Evolutionary conservation across 1,140 invertebrate genomes (phyloP).

Genomic region (Magallana gigas): DNA sequence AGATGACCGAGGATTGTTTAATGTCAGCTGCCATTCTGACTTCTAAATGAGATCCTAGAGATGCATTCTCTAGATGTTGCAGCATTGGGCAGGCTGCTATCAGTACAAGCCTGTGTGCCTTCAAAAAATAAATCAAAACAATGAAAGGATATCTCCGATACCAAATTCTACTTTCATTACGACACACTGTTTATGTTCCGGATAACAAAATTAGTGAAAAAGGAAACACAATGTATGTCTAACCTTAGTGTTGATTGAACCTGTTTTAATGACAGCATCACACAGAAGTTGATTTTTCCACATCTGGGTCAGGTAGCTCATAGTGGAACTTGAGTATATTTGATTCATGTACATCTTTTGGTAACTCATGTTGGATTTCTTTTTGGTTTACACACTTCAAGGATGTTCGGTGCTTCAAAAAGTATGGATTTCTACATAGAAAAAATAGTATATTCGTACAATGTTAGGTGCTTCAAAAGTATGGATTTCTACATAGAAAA

Average conservation of each 20-base stretch:
- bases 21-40: conserved; percentile 50
- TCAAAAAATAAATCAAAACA: not conserved
- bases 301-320: conserved; percentile 45
- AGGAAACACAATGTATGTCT: too few relatives aligned
- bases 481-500: not conserved
- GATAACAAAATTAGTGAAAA: not conserved
- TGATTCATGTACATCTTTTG: conserved; percentile 51
- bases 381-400: not conserved
- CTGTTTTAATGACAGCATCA: conserved; percentile 50
- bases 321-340: conserved; percentile 44
- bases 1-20: conserved; percentile 43
- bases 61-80: conserved; percentile 48
- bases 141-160: not conserved
- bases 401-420: not conserved
- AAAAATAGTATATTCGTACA: not conserved
- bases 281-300: conserved; percentile 53
- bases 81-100: conserved; percentile 52
- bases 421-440: not conserved
- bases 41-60: conserved; percentile 50
- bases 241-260: conserved; percentile 44
- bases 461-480: not conserved
- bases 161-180: too few relatives aligned
- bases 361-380: conserved; percentile 49
- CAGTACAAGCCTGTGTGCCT: conserved; percentile 49
- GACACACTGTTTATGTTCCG: not conserved